phyloP scores from a whole-genome alignment of 2,113 vertebrate species.

The Ivindomyrus marchei region DNA sequence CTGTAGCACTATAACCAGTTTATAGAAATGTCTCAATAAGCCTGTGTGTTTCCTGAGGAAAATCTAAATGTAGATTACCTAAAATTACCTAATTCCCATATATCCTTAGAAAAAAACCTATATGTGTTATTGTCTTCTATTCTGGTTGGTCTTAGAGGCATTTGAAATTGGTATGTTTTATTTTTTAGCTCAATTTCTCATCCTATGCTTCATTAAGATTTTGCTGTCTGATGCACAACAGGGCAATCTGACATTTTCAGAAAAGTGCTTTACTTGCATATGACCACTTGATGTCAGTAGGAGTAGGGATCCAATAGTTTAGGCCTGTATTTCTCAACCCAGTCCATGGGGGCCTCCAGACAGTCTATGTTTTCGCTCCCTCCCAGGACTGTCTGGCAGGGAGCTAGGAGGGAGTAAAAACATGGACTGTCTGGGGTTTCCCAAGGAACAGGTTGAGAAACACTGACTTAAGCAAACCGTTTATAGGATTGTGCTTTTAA shows the following conservation, averaged over 20 bases:
- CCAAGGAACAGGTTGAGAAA: background rate
- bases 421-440: background rate
- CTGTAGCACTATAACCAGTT: background rate
- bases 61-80: background rate
- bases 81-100: background rate
- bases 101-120: background rate
- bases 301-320: background rate
- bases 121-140: background rate
- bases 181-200: background rate
- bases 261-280: background rate
- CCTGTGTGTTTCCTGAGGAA: background rate
- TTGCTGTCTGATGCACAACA: background rate
- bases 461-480: background rate
- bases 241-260: background rate
- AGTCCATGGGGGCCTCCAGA: background rate
- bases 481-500: background rate
- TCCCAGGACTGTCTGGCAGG: background rate
- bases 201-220: background rate
- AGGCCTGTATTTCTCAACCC: background rate
- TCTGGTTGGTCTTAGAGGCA: background rate
- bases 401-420: background rate
- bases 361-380: background rate
- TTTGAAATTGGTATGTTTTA: background rate
- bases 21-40: background rate
- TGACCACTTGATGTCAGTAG: slow-evolving; percentile 58